phyloP scores from a whole-genome alignment of 1,140 invertebrate genomes.

The Rhagoletis zephyria region DNA sequence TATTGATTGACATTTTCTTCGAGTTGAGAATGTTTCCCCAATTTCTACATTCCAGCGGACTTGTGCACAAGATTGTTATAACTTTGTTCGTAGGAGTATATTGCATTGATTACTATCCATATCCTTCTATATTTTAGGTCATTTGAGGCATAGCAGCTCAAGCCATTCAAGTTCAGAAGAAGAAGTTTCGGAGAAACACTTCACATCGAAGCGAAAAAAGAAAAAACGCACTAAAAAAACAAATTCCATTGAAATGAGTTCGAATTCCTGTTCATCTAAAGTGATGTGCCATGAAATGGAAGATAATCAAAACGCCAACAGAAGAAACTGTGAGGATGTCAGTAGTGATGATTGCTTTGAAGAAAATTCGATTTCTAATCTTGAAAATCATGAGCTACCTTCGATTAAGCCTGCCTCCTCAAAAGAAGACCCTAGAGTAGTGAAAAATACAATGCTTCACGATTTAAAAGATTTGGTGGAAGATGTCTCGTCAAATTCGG shows the following conservation, averaged over 20 bases:
- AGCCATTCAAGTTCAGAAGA: not conserved
- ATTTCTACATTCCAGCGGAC: too few species aligned
- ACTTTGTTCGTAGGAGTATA: too few species aligned
- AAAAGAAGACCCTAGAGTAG: not conserved
- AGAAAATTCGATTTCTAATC: conserved; percentile 33
- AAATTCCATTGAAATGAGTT: not conserved
- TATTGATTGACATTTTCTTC: too few species aligned
- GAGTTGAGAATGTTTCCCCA: too few species aligned
- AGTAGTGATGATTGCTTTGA: conserved; percentile 56
- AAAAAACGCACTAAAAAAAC: not conserved
- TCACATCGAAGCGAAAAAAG: not conserved
- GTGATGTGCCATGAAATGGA: not conserved
- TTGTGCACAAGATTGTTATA: too few species aligned
- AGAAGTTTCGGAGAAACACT: not conserved
- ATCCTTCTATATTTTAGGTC: not conserved
- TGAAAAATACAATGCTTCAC: not conserved
- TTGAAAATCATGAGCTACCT: not conserved
- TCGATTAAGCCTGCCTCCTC: not conserved
- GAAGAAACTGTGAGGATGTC: conserved; percentile 55
- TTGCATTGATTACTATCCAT: too few species aligned
- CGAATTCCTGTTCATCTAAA: not conserved
- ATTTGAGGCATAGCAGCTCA: not conserved
- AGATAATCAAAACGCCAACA: not conserved
- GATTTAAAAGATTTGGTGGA: conserved; percentile 59
- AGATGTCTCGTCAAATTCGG: conserved; percentile 57